Evolutionary conservation across 1,140 invertebrate species (phyloP).

Genomic region (Phortica variegata): DNA sequence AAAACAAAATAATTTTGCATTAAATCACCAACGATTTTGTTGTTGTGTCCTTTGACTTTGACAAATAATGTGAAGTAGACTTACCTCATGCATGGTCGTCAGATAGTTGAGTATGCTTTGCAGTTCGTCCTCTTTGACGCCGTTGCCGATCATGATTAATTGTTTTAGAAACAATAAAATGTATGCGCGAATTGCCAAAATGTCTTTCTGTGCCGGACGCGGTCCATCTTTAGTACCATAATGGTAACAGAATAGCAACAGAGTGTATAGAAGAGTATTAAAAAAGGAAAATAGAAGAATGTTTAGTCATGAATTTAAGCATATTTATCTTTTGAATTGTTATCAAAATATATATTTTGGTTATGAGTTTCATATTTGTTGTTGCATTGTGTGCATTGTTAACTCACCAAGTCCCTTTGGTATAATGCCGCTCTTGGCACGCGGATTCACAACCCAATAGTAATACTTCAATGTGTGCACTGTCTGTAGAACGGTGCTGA

Average conservation of each 20-base stretch:
- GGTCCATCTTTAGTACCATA: too few relatives aligned
- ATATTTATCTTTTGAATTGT: too few relatives aligned
- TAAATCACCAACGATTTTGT: not conserved
- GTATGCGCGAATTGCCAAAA: conserved; percentile 89
- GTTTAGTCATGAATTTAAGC: too few relatives aligned
- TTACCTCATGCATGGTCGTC: conserved; percentile 92
- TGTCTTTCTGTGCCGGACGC: conserved; percentile 89
- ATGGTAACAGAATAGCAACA: too few relatives aligned
- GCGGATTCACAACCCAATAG: conserved; percentile 97
- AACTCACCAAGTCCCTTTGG: conserved; percentile 89
- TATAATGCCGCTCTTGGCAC: conserved; percentile 89
- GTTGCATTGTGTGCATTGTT: conserved; percentile 1
- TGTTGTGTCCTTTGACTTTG: not conserved
- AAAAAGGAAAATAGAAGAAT: too few relatives aligned
- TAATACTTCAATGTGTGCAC: conserved; percentile 99
- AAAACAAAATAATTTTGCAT: not conserved
- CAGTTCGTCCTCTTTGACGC: conserved; percentile 96
- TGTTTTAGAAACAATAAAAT: conserved; percentile 96
- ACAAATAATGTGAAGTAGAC: not conserved
- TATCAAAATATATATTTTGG: not conserved
- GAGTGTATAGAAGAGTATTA: too few relatives aligned
- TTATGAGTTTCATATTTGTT: not conserved
- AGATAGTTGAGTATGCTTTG: conserved; percentile 98
- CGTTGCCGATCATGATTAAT: conserved; percentile 93
- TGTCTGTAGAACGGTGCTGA: conserved; percentile 96